Evolutionary conservation across 37 sponge, comb jelly and placozoan species (phyloP), one percentile per base, ranked within the genome.

Genomic region (Beroe forskalii): DNA sequence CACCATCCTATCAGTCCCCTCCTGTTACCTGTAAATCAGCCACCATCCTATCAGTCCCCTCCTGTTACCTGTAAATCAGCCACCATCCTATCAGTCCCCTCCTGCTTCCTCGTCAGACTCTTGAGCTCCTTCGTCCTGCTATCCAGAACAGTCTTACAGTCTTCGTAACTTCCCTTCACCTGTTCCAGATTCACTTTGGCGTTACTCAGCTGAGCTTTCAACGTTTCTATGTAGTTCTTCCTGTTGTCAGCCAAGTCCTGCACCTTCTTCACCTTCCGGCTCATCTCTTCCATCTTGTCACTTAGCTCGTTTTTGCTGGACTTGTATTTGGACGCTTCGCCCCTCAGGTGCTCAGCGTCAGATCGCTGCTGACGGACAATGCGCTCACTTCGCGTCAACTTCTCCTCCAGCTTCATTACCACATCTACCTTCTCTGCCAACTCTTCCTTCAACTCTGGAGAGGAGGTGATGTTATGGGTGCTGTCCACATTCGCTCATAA

Each of bases 211-310:
- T 72, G 75, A 3, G 40, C 23, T 20, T 72, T 72, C 39, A 72
- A 39, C 39, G 75, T 38, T 3, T 72, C 75, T 72, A 72, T 35
- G 22, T 72, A 72, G 75, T 72, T 72, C 39, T 37, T 72, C 40
- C 75, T 72, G 75, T 72, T 72, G 40, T 72, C 75, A 32, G 40
- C 14, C 39, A 72, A 35, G 19, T 72, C 75, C 40, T 72, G 75
- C 14, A 72, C 20, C 33, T 72, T 72, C 75, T 72, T 72, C 22
- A 72, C 32, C 12, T 30, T 23, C 31, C 39, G 28, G 75, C 32
- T 35, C 23, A 72, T 23, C 12, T 72, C 75, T 39, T 72, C 75
- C 6, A 20, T 38, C 40, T 72, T 72, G 39, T 37, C 33, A 30
- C 22, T 37, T 19, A 8, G 39, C 2, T 72, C 32, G 19, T 35